phyloP scores from a whole-genome alignment of 2,888 invertebrate genomes.

The Melitaea athalia region DNA sequence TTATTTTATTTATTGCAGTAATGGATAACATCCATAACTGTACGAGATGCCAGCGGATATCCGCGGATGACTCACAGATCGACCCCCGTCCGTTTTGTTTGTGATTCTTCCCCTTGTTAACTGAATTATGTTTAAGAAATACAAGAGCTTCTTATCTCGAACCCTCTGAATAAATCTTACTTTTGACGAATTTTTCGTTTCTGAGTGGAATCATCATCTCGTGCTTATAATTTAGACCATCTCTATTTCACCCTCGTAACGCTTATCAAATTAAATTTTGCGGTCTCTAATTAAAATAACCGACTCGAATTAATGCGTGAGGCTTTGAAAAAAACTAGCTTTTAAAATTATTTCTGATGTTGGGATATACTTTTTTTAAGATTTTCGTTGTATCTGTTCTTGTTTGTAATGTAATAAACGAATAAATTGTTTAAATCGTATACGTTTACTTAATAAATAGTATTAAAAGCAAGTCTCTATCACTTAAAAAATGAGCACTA shows the following conservation, averaged over 20 bases:
- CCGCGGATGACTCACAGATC: conserved; percentile 70
- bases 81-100: conserved; percentile 57
- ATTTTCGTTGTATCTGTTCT: not conserved
- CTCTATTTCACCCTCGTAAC: conserved; percentile 41
- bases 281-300: conserved; percentile 41
- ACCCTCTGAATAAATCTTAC: conserved; percentile 72
- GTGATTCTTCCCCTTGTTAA: conserved; percentile 65
- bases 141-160: conserved; percentile 60
- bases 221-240: conserved; percentile 39
- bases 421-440: not conserved
- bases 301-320: conserved; percentile 22
- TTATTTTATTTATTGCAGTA: conserved; percentile 55
- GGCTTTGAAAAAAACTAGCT: conserved; percentile 16
- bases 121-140: conserved; percentile 71
- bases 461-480: not conserved
- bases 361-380: not conserved
- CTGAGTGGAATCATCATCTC: conserved; percentile 41
- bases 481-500: not conserved
- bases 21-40: conserved; percentile 69
- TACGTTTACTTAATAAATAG: not conserved
- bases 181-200: conserved; percentile 51
- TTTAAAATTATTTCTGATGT: conserved; percentile 11
- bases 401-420: not conserved
- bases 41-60: conserved; percentile 62
- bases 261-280: conserved; percentile 43